phyloP scores from a whole-genome alignment of 2,113 vertebrate genomes.

The Rhabdomys dilectus region DNA sequence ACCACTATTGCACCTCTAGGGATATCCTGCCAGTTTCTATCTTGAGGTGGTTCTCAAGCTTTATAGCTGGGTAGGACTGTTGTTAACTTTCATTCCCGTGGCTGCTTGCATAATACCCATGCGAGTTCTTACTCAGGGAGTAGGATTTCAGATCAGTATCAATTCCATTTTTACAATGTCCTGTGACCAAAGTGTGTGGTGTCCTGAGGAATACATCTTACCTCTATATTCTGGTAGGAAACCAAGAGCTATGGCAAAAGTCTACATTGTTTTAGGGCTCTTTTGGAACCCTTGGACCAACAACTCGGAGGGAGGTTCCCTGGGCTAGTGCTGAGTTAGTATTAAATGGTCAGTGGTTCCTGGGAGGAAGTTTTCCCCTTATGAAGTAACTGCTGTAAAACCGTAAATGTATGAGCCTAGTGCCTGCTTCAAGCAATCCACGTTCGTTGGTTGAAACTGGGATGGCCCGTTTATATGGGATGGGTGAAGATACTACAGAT shows the following conservation, averaged over 20 bases:
- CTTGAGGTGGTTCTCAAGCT: background rate
- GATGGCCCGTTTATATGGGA: background rate
- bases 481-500: background rate
- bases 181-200: background rate
- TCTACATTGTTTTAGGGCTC: background rate
- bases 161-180: background rate
- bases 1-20: background rate
- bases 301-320: background rate
- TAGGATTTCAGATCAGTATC: background rate
- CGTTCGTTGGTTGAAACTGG: constrained; percentile 19
- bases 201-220: background rate
- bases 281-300: background rate
- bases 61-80: background rate
- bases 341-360: background rate
- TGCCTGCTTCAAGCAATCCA: background rate
- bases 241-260: background rate
- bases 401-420: background rate
- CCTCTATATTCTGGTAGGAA: background rate
- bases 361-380: background rate
- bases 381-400: background rate
- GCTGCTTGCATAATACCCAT: background rate
- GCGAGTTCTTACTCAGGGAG: background rate
- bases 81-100: background rate
- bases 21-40: background rate
- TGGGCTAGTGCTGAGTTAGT: background rate